Evolutionary conservation across 2,113 vertebrate genomes (phyloP).

Genomic region (Egretta garzetta): DNA sequence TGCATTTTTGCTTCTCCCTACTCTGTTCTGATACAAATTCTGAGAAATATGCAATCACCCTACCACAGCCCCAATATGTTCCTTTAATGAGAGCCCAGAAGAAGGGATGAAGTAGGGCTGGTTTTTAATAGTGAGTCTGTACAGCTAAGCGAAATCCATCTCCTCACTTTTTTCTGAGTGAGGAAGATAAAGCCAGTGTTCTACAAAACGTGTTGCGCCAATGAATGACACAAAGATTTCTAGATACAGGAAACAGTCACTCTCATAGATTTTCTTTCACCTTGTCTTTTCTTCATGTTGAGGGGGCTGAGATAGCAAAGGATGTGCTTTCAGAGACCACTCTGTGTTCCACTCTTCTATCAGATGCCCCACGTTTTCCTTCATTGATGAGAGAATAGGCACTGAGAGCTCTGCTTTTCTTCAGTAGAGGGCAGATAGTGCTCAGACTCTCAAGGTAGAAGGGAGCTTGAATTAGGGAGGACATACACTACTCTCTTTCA

Average conservation of each 20-base stretch:
- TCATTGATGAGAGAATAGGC: not conserved
- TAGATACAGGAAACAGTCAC: not conserved
- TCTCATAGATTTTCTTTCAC: slow-evolving; percentile 8
- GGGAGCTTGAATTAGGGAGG: not conserved
- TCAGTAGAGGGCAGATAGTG: not conserved
- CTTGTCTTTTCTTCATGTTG: not conserved
- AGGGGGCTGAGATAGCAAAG: not conserved
- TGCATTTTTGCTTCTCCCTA: not conserved
- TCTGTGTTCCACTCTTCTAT: not conserved
- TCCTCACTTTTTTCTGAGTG: not conserved
- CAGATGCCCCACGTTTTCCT: not conserved
- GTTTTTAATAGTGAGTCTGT: not conserved
- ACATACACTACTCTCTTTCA: not conserved
- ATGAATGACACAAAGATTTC: not conserved
- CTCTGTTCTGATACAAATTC: not conserved
- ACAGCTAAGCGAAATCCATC: not conserved
- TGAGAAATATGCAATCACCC: not conserved
- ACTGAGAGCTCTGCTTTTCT: not conserved
- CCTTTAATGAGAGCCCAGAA: not conserved
- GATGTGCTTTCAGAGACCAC: not conserved
- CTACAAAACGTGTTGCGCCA: not conserved
- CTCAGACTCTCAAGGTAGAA: not conserved
- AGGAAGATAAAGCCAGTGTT: not conserved
- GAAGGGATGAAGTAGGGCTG: not conserved
- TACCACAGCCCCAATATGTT: not conserved